Percentiles rank a stretch among this genome's conserved stretches.
These are phyloP conservation scores for Drosophila equinoxialis DNA, from an alignment of 1,140 invertebrate species.

Conservation along the genomic window DNA sequence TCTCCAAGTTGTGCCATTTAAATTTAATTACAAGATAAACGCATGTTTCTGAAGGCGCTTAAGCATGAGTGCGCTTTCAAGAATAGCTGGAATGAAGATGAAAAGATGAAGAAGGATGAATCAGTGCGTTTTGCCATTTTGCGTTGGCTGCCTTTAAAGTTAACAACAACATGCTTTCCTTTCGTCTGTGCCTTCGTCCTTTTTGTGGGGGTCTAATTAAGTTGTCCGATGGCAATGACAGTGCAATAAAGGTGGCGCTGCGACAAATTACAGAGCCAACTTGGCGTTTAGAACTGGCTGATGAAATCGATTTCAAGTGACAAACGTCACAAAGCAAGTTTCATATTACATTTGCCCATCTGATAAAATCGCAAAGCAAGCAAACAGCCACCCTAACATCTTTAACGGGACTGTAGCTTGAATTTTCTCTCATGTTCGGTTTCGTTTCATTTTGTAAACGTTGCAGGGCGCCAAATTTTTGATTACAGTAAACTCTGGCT, in stretches of 20 bases:
- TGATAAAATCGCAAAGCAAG: conserved; percentile 31
- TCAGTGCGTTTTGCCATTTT: background rate
- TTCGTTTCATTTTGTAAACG: background rate
- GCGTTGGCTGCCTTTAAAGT: conserved; percentile 4
- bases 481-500: conserved; percentile 37
- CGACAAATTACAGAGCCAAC: conserved; percentile 69
- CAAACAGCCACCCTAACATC: conserved; percentile 1
- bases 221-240: conserved; percentile 49
- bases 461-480: conserved; percentile 42
- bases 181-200: background rate
- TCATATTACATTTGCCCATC: conserved; percentile 59
- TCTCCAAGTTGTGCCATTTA: conserved; percentile 49
- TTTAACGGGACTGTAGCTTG: background rate
- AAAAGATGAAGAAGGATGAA: background rate
- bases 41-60: conserved; percentile 48
- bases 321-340: conserved; percentile 48
- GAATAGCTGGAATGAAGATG: conserved; percentile 6
- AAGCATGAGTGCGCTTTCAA: conserved; percentile 35
- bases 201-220: conserved; percentile 39
- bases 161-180: background rate
- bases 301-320: conserved; percentile 69
- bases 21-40: conserved; percentile 64
- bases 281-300: conserved; percentile 40
- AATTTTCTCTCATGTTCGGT: background rate
- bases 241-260: conserved; percentile 49